Percentiles rank a stretch among this genome's conserved stretches.
phyloP scores from a whole-genome alignment of 2,113 vertebrate species.

The Axis porcinus region DNA sequence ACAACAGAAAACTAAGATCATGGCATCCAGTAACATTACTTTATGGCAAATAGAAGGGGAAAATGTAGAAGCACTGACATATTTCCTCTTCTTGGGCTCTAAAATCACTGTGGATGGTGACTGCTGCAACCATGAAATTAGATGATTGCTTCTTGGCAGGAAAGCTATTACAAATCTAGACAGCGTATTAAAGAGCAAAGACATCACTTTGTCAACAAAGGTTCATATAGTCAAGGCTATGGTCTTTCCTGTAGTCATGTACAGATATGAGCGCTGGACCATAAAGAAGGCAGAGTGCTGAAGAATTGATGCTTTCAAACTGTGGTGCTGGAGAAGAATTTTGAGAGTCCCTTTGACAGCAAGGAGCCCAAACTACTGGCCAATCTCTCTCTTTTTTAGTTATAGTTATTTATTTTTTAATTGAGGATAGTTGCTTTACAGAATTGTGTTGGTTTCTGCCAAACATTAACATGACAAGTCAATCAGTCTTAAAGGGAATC shows the following conservation, averaged over 20 bases:
- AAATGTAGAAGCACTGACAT: background rate
- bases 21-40: background rate
- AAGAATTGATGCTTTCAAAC: background rate
- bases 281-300: background rate
- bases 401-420: background rate
- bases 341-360: background rate
- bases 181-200: background rate
- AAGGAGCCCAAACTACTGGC: background rate
- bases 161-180: background rate
- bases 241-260: background rate
- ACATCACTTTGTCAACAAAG: fast-evolving
- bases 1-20: background rate
- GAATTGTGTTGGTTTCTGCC: background rate
- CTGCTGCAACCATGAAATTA: background rate
- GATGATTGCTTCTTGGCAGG: background rate
- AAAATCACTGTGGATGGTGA: background rate
- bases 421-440: background rate
- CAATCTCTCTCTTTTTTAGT: background rate
- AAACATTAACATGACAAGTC: background rate
- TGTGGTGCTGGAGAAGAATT: background rate
- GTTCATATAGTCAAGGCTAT: background rate
- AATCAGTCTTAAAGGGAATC: background rate
- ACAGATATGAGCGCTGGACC: background rate
- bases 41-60: background rate
- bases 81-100: background rate